These are phyloP conservation scores for Lepidonotus clava DNA, from an alignment of 2,888 invertebrate genomes.

Conservation along the genomic window DNA sequence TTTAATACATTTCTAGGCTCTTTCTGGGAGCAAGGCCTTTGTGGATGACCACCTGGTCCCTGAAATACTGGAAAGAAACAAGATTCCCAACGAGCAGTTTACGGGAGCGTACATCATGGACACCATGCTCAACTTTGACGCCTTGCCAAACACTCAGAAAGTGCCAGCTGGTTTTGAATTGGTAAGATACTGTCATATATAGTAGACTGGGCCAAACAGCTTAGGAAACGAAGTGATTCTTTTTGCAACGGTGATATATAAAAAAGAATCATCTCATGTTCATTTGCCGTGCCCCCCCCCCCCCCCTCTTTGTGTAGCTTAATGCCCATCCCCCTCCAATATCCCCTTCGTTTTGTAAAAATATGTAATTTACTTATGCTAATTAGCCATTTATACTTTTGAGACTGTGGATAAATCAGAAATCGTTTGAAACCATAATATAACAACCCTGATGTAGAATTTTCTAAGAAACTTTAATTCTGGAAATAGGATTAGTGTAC, in stretches of 20 bases:
- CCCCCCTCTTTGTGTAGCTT: too few species aligned
- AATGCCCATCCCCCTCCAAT: too few species aligned
- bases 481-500: not conserved
- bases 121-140: constrained; percentile 16
- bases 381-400: not conserved
- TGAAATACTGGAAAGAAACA: not conserved
- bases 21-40: not conserved
- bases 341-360: too few species aligned
- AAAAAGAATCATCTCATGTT: too few species aligned
- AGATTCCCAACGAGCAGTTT: not conserved
- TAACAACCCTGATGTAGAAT: not conserved
- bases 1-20: not conserved
- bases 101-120: constrained; percentile 18
- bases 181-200: too few species aligned
- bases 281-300: too few species aligned
- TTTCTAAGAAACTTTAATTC: not conserved
- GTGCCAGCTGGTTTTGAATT: constrained; percentile 8
- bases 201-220: too few species aligned
- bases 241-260: too few species aligned
- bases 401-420: not conserved
- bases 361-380: too few species aligned
- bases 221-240: too few species aligned
- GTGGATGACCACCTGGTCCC: constrained; percentile 11
- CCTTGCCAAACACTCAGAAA: not conserved
- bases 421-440: not conserved